Conservation (phyloP, 2,797 vertebrate genomes). For the Urocyon cinereoargenteus region DNA sequence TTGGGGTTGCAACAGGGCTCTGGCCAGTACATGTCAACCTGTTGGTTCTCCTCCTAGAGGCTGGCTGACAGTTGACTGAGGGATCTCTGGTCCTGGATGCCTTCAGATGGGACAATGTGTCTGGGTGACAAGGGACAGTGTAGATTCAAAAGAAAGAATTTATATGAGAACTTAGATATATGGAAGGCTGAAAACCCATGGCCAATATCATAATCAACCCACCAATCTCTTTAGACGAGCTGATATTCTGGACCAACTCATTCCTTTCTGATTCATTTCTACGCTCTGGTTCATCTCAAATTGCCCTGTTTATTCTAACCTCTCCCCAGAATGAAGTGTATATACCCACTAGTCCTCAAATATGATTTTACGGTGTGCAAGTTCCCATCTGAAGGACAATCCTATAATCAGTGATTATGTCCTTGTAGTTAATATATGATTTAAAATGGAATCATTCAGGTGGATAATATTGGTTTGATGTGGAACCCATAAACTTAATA, state of each 20-base stretch:
- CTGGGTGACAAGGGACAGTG: not conserved
- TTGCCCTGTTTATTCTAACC: not conserved
- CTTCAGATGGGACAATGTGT: not conserved
- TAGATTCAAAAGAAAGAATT: not conserved
- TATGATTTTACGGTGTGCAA: not conserved
- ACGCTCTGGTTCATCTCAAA: not conserved
- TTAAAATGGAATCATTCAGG: not conserved
- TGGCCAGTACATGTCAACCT: no score
- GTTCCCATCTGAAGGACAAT: not conserved
- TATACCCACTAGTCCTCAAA: not conserved
- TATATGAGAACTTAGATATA: not conserved
- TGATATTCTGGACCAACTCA: not conserved
- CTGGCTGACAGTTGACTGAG: not conserved
- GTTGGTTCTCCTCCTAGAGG: not conserved
- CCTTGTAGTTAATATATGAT: not conserved
- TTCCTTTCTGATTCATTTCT: not conserved
- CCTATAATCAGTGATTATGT: not conserved
- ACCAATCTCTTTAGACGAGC: not conserved
- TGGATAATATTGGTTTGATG: not conserved
- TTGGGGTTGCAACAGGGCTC: no score
- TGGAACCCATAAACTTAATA: not conserved
- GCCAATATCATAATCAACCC: accelerated
- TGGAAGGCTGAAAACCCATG: not conserved
- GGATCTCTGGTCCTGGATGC: accelerated
- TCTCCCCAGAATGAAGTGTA: not conserved